Evolutionary conservation across 2,113 vertebrate species (phyloP).

Genomic region (Myrmecobius fasciatus): DNA sequence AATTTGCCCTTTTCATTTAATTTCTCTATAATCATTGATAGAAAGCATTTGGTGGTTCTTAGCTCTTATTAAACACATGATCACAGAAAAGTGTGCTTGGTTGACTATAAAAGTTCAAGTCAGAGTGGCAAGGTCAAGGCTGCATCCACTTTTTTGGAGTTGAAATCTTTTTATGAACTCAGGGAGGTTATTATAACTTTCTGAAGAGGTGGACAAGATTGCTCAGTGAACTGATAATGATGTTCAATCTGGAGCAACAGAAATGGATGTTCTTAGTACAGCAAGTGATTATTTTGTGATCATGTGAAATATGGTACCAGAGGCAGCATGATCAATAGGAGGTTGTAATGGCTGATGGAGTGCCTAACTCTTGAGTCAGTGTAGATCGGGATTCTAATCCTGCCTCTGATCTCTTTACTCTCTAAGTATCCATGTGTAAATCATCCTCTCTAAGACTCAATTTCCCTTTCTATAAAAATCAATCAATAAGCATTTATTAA

Average conservation of each 20-base stretch:
- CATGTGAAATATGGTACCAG: background rate
- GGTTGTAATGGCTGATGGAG: background rate
- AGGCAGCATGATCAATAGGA: background rate
- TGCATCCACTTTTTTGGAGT: conserved; percentile 38
- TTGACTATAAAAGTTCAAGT: background rate
- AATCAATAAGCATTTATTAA: background rate
- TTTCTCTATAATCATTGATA: background rate
- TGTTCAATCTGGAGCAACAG: conserved; percentile 8
- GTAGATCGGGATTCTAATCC: background rate
- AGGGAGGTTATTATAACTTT: conserved; percentile 52
- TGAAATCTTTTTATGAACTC: conserved; percentile 42
- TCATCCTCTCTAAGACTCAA: background rate
- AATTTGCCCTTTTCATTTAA: background rate
- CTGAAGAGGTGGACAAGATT: background rate
- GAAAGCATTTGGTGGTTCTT: background rate
- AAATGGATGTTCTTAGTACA: conserved; percentile 20
- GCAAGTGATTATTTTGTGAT: background rate
- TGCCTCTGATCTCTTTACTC: background rate
- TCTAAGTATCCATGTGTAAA: background rate
- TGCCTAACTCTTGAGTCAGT: background rate
- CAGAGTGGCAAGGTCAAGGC: conserved; percentile 14
- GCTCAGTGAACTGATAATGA: background rate
- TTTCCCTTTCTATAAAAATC: background rate
- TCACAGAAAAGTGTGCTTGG: background rate
- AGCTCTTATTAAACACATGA: background rate